Percentiles rank a stretch among this genome's conserved stretches.
These are phyloP conservation scores for Mamestra brassicae DNA, from an alignment of 2,888 invertebrate genomes.

Conservation along the genomic window DNA sequence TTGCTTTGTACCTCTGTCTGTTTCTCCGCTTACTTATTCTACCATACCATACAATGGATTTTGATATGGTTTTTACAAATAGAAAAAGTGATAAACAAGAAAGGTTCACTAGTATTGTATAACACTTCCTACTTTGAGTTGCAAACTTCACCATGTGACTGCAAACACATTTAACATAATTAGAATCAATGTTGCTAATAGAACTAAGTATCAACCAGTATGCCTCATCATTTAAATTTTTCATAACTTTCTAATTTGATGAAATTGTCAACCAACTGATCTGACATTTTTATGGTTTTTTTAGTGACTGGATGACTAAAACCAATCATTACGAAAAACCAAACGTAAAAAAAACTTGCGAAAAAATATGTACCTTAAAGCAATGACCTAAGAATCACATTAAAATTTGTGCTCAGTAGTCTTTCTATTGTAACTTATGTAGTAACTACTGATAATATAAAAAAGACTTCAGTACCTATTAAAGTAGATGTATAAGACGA, in stretches of 20 bases:
- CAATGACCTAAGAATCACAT: too few species aligned
- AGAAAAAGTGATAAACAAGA: too few species aligned
- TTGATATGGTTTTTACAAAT: too few species aligned
- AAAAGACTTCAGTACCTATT: not conserved
- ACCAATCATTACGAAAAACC: not conserved
- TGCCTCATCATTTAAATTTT: conserved; percentile 10
- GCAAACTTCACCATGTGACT: not conserved
- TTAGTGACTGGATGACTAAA: not conserved
- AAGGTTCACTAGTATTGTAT: not conserved
- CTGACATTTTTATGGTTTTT: not conserved
- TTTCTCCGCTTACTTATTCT: too few species aligned
- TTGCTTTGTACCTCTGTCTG: too few species aligned
- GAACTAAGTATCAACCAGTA: conserved; percentile 4
- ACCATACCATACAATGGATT: too few species aligned
- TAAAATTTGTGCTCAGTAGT: not conserved
- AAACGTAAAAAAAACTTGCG: not conserved
- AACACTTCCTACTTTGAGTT: not conserved
- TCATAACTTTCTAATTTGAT: not conserved
- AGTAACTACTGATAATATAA: not conserved
- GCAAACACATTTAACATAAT: conserved; percentile 41
- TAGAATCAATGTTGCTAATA: conserved; percentile 33
- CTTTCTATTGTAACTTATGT: not conserved
- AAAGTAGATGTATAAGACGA: not conserved
- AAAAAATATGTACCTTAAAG: too few species aligned
- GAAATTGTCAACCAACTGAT: conserved; percentile 8